These are phyloP conservation scores for Atherinosoma microstoma DNA, from an alignment of 2,797 vertebrate species.

Conservation along the genomic window DNA sequence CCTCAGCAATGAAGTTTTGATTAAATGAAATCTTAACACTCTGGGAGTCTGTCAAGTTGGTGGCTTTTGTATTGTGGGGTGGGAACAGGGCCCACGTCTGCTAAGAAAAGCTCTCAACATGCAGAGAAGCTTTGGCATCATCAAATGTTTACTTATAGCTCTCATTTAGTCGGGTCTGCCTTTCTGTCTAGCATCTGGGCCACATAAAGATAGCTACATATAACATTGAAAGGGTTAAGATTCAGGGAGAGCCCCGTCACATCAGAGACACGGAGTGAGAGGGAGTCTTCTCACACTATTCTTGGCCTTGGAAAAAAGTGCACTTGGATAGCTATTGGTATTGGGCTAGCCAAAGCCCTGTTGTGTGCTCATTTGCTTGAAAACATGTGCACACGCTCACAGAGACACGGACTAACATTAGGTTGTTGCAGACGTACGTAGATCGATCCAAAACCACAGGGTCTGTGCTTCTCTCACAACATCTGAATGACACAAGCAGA, in stretches of 20 bases:
- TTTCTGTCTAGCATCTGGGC: slow-evolving; percentile 48
- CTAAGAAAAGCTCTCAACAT: slow-evolving; percentile 70
- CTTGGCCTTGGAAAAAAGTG: slow-evolving; percentile 72
- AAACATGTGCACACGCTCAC: slow-evolving; percentile 51
- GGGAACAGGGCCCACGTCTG: slow-evolving; percentile 64
- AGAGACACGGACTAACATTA: slow-evolving; percentile 38
- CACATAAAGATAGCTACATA: slow-evolving; percentile 45
- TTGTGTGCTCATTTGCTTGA: slow-evolving; percentile 68
- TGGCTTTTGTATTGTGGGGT: slow-evolving; percentile 67
- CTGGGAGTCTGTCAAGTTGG: slow-evolving; percentile 59
- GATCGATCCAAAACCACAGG: slow-evolving; percentile 66
- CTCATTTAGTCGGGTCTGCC: slow-evolving; percentile 49
- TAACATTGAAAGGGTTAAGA: slow-evolving; percentile 61
- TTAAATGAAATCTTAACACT: slow-evolving; percentile 67
- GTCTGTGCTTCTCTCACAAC: slow-evolving; percentile 69
- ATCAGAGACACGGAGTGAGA: slow-evolving; percentile 59
- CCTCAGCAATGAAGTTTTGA: slow-evolving; percentile 67
- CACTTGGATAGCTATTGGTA: slow-evolving; percentile 70
- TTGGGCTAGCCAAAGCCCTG: slow-evolving; percentile 71
- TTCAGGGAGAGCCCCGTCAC: slow-evolving; percentile 59
- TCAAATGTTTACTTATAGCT: slow-evolving; percentile 44
- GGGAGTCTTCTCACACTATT: slow-evolving; percentile 71
- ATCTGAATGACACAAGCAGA: slow-evolving; percentile 62
- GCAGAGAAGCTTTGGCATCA: slow-evolving; percentile 69
- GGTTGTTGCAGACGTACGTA: slow-evolving; percentile 56